Base-by-base conservation (phyloP, 2,113 vertebrate species). In the Campylorhamphus procurvoides region DNA sequence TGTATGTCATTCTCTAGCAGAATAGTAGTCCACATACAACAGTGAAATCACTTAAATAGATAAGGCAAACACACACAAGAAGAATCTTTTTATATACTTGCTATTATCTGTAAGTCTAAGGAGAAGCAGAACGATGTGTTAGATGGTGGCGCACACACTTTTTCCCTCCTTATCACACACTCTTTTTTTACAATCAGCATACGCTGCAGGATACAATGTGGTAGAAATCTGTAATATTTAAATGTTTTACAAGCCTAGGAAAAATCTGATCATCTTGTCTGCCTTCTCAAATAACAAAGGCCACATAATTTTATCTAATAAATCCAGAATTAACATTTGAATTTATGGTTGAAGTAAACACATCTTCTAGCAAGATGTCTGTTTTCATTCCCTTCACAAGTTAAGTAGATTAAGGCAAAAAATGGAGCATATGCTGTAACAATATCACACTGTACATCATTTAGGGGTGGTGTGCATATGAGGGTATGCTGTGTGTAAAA, bases 311-410 rank as follows among this genome's bases (percentile, higher is more conserved):
- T 95, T 87, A 82, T 89, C 77, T 89, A 89, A 75, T 95, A 94
- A 93, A 89, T 91, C 81, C 74, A 68, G 84, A 93, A 96, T 91
- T 96, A 97, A 94, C 81, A 91, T 95, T 91, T 87, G 78, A 96
- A 90, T 95, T 87, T 91, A 93, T 84, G 69, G 77, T 42, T 85
- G 92, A 93, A 93, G 81, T 79, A 95, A 94, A 95, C 86, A 79
- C 71, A 91, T 94, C 84, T 91, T 87, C 60, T 84, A 94, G 84
- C 90, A 94, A 94, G 71, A 94, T 77, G 89, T 84, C 95, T 87
- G 85, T 96, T 95, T 95, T 94, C 78, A 90, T 91, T 96, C 74
- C 62, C 75, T 91, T 91, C 67, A 73, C 78, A 90, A 96, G 76
- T 91, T 80, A 92, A 92, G 82, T 90, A 90, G 83, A 94, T 90